Evolutionary conservation across 2,797 vertebrate species (phyloP), one percentile per base, ranked within the genome.

Genomic region (Sebastolobus altivelis): DNA sequence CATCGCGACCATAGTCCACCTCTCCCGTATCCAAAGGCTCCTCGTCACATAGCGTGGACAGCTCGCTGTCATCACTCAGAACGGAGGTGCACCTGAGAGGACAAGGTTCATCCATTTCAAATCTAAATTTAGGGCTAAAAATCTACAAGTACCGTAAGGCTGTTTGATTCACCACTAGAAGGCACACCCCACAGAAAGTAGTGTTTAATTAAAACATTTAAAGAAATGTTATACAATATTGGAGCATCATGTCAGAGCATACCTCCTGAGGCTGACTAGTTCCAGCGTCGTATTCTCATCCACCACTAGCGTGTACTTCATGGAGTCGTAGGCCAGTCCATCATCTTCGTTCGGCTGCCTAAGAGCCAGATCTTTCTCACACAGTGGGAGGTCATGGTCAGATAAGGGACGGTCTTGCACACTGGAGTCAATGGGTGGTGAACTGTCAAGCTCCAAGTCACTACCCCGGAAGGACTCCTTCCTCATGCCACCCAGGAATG

Each of bases 261-360:
- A 95, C 95, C 97, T 97, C 92, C 97, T 96, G 81, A 99, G 96
- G 92, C 98, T 99, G 88, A 99, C 97, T 70, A 99, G 93, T 93
- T 99, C 98, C 91, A 99, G 95, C 8, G 98, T 99, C 20, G 98
- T 99, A 93, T 99, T 97, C 91, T 99, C 98, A n/a, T 99, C 98
- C 87, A 99, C 98, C 87, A 99, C 98, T 75, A 99, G 94, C 2
- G 98, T 99, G 94, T 99, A 99, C 93, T 99, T 99, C 92, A 99
- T 95, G 0, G 98, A 97, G 75, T 99, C 98, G 27, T 99, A 99
- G 31, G 96, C 98, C 92, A 98, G 87, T 11, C 96, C 97, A 58
- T 97, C 96, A 22, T 97, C 97, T 89, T 96, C 87, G n/a, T 88
- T 94, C 2, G 88, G 89, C 4, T 92, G 90, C 85, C 92, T 92